Base-by-base conservation (phyloP, 2,797 vertebrate species). In the Sebastes baramenuke region DNA sequence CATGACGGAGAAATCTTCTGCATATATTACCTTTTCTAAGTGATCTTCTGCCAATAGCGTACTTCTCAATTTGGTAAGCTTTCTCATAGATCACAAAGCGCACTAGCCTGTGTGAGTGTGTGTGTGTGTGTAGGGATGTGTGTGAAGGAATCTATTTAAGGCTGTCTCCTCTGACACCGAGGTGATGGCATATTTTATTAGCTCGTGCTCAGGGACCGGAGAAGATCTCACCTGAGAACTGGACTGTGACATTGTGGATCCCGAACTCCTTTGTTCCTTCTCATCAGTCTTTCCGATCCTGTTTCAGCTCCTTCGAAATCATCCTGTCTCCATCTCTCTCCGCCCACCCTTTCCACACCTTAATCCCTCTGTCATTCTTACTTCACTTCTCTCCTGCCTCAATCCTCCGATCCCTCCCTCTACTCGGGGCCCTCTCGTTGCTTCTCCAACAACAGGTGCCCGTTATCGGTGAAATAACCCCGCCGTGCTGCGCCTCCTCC, bases 131-230 rank as follows among this genome's bases (percentile, higher is more conserved):
- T 5, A 7, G 5, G 54, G 22, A 16, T 20, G 4, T 11, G n/a
- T 76, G 60, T 74, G 85, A 24, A 74, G 72, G 67, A 72, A 76
- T 89, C 74, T 87, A 83, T 93, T 86, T 78, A 82, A 84, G 75
- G 77, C 38, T 67, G 72, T 82, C 75, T 78, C 72, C 72, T 87
- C 70, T 89, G 87, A 87, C 81, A 84, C 78, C 2, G 18, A 85
- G 81, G 84, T 85, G 85, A 87, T 84, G 87, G 82, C 77, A 82
- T 88, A 82, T 89, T 91, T 85, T 84, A 91, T 92, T 87, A 90
- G 77, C 71, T 85, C 12, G 24, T 61, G 61, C 79, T 87, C 73
- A 29, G 81, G 60, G 83, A 87, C 72, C 2, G 8, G 14, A 11
- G 32, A 77, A 55, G 55, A 69, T 83, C 86, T 90, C 89, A 91